Percentiles rank a stretch among this genome's conserved stretches.
Evolutionary conservation across 2,888 invertebrate genomes (phyloP).

Genomic region (Lithodes maja): DNA sequence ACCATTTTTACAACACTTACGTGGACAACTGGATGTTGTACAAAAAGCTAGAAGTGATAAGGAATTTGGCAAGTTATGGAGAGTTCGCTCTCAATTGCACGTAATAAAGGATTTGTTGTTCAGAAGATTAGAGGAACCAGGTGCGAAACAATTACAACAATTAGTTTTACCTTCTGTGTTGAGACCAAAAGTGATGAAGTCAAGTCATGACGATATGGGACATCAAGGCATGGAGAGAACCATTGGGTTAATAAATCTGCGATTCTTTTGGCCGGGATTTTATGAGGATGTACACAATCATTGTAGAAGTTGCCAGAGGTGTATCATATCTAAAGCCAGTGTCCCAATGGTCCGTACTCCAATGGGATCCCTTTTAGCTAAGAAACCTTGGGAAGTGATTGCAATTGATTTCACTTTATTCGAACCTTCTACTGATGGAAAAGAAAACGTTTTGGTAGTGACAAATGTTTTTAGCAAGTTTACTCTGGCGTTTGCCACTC

Average conservation of each 20-base stretch:
- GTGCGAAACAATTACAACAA: background rate
- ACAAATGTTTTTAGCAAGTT: background rate
- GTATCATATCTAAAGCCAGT: background rate
- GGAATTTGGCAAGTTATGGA: background rate
- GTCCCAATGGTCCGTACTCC: background rate
- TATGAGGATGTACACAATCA: background rate
- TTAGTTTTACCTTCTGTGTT: background rate
- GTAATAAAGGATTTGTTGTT: background rate
- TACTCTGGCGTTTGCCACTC: slow-evolving; percentile 1
- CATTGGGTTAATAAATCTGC: background rate
- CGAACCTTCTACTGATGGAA: background rate
- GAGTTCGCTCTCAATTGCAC: background rate
- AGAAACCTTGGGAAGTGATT: background rate
- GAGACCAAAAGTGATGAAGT: background rate
- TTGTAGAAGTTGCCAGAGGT: background rate
- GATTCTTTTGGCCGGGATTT: background rate
- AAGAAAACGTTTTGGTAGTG: background rate
- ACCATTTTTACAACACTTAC: background rate
- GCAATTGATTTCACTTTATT: background rate
- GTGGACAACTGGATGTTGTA: background rate
- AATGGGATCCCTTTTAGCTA: background rate
- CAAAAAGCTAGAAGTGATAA: background rate
- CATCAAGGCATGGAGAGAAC: slow-evolving; percentile 5
- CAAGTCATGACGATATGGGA: slow-evolving; percentile 1
- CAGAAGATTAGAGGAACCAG: background rate